Evolutionary conservation across 2,888 invertebrate genomes (phyloP).

Genomic region (Subacronicta megacephala): DNA sequence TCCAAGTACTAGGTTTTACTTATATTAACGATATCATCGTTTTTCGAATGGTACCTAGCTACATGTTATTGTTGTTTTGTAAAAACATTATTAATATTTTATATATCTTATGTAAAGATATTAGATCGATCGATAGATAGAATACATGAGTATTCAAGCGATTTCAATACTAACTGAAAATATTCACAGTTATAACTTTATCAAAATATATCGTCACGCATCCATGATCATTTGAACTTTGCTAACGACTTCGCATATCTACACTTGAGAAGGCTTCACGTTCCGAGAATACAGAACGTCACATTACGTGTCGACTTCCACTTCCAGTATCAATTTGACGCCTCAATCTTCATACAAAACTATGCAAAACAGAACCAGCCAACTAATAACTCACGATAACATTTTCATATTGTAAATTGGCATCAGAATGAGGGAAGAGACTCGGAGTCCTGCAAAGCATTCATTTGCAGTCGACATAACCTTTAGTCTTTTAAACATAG

Average conservation of each 20-base stretch:
- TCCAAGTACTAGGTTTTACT: too few species aligned
- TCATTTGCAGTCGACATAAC: constrained; percentile 8
- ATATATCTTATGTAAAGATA: too few species aligned
- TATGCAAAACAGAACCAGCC: constrained; percentile 48
- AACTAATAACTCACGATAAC: constrained; percentile 51
- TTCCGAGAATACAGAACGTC: constrained; percentile 6
- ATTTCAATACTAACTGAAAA: too few species aligned
- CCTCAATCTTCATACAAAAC: constrained; percentile 18
- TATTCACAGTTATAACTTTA: too few species aligned
- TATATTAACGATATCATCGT: too few species aligned
- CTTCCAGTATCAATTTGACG: constrained; percentile 14
- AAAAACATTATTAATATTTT: too few species aligned
- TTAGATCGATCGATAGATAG: too few species aligned
- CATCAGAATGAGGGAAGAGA: constrained; percentile 62
- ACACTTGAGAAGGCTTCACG: not conserved
- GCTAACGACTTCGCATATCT: constrained; percentile 1
- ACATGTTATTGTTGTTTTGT: too few species aligned
- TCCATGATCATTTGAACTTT: not conserved
- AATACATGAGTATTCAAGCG: too few species aligned
- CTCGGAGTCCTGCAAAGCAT: constrained; percentile 34
- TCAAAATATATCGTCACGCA: not conserved
- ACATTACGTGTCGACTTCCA: not conserved
- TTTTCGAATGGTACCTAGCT: too few species aligned
- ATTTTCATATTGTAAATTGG: constrained; percentile 70
- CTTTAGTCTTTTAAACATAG: constrained; percentile 40